These are phyloP conservation scores for Neotoma lepida DNA, from an alignment of 2,113 vertebrate species.

Conservation along the genomic window DNA sequence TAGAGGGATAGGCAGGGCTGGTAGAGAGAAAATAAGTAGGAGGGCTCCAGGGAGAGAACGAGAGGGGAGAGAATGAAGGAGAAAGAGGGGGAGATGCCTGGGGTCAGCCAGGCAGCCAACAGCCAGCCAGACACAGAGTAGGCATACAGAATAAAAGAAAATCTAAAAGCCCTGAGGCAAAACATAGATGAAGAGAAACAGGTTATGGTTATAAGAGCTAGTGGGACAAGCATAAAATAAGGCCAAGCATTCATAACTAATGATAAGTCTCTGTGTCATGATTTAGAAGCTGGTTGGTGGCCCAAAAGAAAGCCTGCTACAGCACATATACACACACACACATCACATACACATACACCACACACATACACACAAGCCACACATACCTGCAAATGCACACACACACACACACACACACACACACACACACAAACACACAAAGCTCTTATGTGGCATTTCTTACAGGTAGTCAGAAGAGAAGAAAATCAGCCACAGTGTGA, in stretches of 20 bases:
- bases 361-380: neutral
- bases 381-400: neutral
- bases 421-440: neutral
- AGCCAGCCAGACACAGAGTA: too few relatives aligned
- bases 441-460: neutral
- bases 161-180: too few relatives aligned
- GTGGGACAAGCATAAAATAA: neutral
- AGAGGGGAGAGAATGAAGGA: too few relatives aligned
- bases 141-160: too few relatives aligned
- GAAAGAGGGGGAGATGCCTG: too few relatives aligned
- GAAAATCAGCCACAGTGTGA: accelerated
- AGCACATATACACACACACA: neutral
- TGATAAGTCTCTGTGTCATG: neutral
- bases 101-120: too few relatives aligned
- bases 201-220: neutral
- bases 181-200: neutral
- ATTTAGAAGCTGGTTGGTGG: neutral
- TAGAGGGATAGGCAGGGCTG: too few relatives aligned
- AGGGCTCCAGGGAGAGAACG: too few relatives aligned
- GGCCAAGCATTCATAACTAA: neutral
- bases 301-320: neutral
- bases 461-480: neutral
- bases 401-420: neutral
- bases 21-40: too few relatives aligned
- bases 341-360: neutral